phyloP scores from a whole-genome alignment of 2,113 vertebrate genomes.

The Scatophagus argus region DNA sequence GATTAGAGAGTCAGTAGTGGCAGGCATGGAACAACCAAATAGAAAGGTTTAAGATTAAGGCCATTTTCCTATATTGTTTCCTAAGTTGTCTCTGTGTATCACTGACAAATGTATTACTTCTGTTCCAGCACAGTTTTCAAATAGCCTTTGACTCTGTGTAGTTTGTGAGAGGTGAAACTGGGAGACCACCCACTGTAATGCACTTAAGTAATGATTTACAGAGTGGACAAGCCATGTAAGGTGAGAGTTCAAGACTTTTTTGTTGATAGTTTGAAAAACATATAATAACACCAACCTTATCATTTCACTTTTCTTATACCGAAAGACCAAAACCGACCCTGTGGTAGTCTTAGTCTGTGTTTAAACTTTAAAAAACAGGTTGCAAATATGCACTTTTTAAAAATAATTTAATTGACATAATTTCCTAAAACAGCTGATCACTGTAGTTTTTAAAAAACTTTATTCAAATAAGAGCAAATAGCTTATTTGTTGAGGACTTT shows the following conservation, averaged over 20 bases:
- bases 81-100: slow-evolving; percentile 52
- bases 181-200: slow-evolving; percentile 35
- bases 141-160: slow-evolving; percentile 44
- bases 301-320: too few relatives aligned
- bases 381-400: background rate
- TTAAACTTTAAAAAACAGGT: background rate
- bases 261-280: too few relatives aligned
- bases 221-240: slow-evolving; percentile 20
- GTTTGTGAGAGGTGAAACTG: slow-evolving; percentile 22
- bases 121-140: slow-evolving; percentile 69
- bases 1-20: slow-evolving; percentile 75
- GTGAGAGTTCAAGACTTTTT: too few relatives aligned
- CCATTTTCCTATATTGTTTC: slow-evolving; percentile 82
- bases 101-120: slow-evolving; percentile 63
- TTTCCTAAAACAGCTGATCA: too few relatives aligned
- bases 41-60: slow-evolving; percentile 78
- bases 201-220: slow-evolving; percentile 51
- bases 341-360: too few relatives aligned
- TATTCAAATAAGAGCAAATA: background rate
- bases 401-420: too few relatives aligned
- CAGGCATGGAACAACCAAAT: slow-evolving; percentile 49
- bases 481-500: background rate
- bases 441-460: background rate
- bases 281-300: too few relatives aligned
- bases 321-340: too few relatives aligned